A percentile compares a stretch with the other conserved stretches of the same genome.
These are phyloP conservation scores for Meloe dianella DNA, from an alignment of 2,888 invertebrate species.

Conservation along the genomic window DNA sequence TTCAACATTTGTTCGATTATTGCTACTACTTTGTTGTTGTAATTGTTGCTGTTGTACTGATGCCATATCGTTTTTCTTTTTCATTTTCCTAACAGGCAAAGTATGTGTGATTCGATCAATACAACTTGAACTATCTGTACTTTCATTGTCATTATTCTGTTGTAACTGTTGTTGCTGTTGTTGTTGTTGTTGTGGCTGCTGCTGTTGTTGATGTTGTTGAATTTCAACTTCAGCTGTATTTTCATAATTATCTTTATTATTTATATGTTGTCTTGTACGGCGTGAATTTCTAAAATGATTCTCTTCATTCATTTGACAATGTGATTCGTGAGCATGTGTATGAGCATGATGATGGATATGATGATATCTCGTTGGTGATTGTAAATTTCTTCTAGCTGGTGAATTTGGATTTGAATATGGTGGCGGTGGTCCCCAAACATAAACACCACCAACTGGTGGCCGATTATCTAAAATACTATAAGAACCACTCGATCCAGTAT, in stretches of 20 bases:
- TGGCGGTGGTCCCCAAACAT: conserved; percentile 88
- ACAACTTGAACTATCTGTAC: conserved; percentile 59
- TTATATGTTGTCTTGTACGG: conserved; percentile 48
- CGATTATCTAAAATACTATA: conserved; percentile 67
- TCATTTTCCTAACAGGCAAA: conserved; percentile 64
- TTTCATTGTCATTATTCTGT: conserved; percentile 53
- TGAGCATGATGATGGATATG: conserved; percentile 54
- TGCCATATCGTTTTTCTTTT: conserved; percentile 62
- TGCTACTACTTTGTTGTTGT: not conserved
- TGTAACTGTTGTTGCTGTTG: not conserved
- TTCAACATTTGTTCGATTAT: conserved; percentile 59
- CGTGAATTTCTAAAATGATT: conserved; percentile 51
- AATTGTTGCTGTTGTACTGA: conserved; percentile 39
- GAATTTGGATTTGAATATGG: conserved; percentile 85
- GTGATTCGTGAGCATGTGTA: conserved; percentile 56
- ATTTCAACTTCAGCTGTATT: conserved; percentile 61
- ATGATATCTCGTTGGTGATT: conserved; percentile 57
- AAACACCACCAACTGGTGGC: conserved; percentile 63
- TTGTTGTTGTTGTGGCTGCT: not conserved
- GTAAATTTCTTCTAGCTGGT: conserved; percentile 64
- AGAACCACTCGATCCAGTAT: conserved; percentile 57
- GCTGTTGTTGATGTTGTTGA: conserved; percentile 41
- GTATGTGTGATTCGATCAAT: conserved; percentile 63
- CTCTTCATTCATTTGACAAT: conserved; percentile 58
- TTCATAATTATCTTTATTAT: conserved; percentile 63